Conservation (phyloP, 2,888 invertebrate genomes). For the Diarsia rubi region DNA sequence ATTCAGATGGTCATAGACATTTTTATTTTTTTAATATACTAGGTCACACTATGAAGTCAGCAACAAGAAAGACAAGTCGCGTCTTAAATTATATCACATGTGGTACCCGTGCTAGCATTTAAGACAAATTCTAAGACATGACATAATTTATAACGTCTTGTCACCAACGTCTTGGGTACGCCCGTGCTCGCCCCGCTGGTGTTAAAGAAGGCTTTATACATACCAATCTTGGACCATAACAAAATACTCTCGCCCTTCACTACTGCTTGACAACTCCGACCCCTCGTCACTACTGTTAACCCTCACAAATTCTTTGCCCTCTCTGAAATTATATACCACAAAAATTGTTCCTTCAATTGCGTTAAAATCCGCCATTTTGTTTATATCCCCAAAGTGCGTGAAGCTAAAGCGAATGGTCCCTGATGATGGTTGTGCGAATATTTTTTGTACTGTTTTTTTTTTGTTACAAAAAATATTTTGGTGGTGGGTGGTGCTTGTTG, state of each 20-base stretch:
- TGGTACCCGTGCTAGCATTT: no score
- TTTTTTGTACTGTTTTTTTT: slow-evolving; percentile 50
- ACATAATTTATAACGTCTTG: no score
- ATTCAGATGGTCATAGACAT: no score
- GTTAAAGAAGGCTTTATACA: slow-evolving; percentile 78
- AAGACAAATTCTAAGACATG: no score
- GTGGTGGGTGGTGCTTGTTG: slow-evolving; percentile 33
- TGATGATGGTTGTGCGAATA: slow-evolving; percentile 63
- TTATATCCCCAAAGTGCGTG: slow-evolving; percentile 58
- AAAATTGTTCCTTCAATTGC: slow-evolving; percentile 65
- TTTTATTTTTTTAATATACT: no score
- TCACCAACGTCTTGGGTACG: no score
- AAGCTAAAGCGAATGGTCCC: slow-evolving; percentile 72
- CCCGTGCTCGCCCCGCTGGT: no score
- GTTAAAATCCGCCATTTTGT: slow-evolving; percentile 67
- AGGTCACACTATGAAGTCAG: no score
- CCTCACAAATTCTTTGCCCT: slow-evolving; percentile 83
- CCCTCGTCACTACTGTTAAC: slow-evolving; percentile 86
- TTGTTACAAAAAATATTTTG: slow-evolving; percentile 60
- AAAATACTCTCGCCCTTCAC: slow-evolving; percentile 83
- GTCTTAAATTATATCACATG: no score
- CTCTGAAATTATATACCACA: slow-evolving; percentile 85
- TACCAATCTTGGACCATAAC: slow-evolving; percentile 85
- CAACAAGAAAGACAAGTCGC: no score
- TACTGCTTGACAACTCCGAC: slow-evolving; percentile 79